A percentile compares a stretch with the other conserved stretches of the same genome.
phyloP scores from a whole-genome alignment of 1,140 invertebrate species.

The Danaus melanippus region DNA sequence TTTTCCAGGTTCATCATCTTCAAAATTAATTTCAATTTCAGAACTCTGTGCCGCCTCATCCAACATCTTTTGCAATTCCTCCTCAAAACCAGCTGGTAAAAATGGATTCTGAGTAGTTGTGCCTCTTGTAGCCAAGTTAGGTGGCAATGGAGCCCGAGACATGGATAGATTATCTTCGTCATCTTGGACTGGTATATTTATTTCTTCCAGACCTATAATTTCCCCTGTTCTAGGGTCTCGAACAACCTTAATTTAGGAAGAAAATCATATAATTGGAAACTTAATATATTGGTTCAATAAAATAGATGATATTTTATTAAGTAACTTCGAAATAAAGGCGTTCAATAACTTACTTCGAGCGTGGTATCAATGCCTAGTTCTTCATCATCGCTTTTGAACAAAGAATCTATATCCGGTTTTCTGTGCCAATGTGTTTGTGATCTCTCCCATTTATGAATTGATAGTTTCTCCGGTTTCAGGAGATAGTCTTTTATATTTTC shows the following conservation, averaged over 20 bases:
- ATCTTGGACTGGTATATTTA: slow-evolving; percentile 49
- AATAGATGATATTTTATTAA: too few species aligned
- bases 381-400: slow-evolving; percentile 51
- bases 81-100: slow-evolving; percentile 65
- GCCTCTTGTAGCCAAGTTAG: slow-evolving; percentile 56
- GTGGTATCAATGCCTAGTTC: slow-evolving; percentile 50
- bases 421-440: slow-evolving; percentile 61
- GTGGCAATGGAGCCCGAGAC: slow-evolving; percentile 62
- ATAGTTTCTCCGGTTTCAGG: slow-evolving; percentile 53
- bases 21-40: slow-evolving; percentile 42
- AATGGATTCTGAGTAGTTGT: slow-evolving; percentile 61
- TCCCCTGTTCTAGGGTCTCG: slow-evolving; percentile 54
- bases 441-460: slow-evolving; percentile 61
- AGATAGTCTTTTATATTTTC: slow-evolving; percentile 57
- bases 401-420: slow-evolving; percentile 46
- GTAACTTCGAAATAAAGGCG: too few species aligned
- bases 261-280: background rate
- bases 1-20: slow-evolving; percentile 51
- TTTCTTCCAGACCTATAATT: slow-evolving; percentile 58
- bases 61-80: slow-evolving; percentile 52
- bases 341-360: slow-evolving; percentile 36
- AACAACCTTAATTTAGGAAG: slow-evolving; percentile 36
- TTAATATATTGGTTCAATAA: too few species aligned
- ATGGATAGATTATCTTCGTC: slow-evolving; percentile 62
- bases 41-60: slow-evolving; percentile 32